Conservation (phyloP, 2,888 invertebrate species). For the Quadriops clusia region DNA sequence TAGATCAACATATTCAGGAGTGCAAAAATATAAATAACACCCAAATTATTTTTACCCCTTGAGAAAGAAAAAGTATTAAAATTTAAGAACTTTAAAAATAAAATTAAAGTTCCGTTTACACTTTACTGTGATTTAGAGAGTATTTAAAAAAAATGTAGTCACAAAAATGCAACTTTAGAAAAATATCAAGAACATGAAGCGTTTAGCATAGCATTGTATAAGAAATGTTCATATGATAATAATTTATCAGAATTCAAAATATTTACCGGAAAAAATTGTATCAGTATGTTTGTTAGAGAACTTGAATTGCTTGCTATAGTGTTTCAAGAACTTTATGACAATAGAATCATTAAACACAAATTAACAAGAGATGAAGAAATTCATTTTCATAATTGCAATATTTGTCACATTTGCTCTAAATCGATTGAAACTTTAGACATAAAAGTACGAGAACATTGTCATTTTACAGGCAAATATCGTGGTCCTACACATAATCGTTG, state of each 20-base stretch:
- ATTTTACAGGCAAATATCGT: slow-evolving; percentile 13
- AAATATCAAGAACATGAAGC: slow-evolving; percentile 10
- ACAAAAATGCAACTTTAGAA: slow-evolving; percentile 3
- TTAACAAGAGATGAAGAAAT: background rate
- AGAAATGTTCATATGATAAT: slow-evolving; percentile 13
- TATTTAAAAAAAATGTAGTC: slow-evolving; percentile 4
- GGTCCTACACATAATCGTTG: slow-evolving; percentile 14
- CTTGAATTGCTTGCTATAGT: slow-evolving; percentile 8
- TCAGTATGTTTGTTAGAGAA: slow-evolving; percentile 8
- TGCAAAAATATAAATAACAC: slow-evolving; percentile 10
- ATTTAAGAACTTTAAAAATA: slow-evolving; percentile 11
- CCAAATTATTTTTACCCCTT: no score
- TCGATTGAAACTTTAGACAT: slow-evolving; percentile 1
- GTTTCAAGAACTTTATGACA: slow-evolving; percentile 7
- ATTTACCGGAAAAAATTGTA: slow-evolving; percentile 5
- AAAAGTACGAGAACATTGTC: slow-evolving; percentile 14
- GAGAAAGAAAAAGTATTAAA: slow-evolving; percentile 4
- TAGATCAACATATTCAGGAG: slow-evolving; percentile 3
- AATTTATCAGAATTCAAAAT: slow-evolving; percentile 7
- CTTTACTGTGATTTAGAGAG: slow-evolving; percentile 11
- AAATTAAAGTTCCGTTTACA: slow-evolving; percentile 9
- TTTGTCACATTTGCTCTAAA: slow-evolving; percentile 9
- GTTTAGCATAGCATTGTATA: slow-evolving; percentile 8
- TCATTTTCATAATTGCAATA: background rate
- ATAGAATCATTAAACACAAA: no score